phyloP scores from a whole-genome alignment of 2,797 vertebrate species.

The Enoplosus armatus region DNA sequence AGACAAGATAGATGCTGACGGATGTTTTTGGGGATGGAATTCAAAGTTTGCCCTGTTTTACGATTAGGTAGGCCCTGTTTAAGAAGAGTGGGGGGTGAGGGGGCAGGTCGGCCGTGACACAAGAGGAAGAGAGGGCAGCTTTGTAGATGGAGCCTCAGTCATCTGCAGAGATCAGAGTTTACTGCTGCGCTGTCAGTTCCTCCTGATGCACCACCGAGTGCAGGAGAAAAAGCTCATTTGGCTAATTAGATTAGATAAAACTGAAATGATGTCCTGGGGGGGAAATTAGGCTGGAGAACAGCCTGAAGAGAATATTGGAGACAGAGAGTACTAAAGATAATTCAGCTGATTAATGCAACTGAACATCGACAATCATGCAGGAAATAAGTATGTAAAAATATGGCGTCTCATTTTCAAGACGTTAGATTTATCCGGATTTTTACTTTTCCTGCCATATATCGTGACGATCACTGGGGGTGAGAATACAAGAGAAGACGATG shows the following conservation, averaged over 20 bases:
- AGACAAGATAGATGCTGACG: constrained; percentile 35
- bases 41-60: constrained; percentile 32
- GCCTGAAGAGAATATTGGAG: constrained; percentile 1
- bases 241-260: constrained; percentile 38
- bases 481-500: no score
- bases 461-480: no score
- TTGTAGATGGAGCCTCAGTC: not conserved
- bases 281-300: not conserved
- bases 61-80: not conserved
- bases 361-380: not conserved
- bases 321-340: not conserved
- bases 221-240: constrained; percentile 2
- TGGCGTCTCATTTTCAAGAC: not conserved
- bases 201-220: not conserved
- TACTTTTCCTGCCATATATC: not conserved
- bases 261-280: not conserved
- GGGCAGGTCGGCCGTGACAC: constrained; percentile 9
- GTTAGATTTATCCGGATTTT: not conserved
- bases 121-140: constrained; percentile 2
- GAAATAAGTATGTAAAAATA: constrained; percentile 11
- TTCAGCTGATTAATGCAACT: constrained; percentile 31
- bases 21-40: constrained; percentile 49
- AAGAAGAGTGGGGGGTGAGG: constrained; percentile 22
- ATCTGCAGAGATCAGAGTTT: constrained; percentile 23
- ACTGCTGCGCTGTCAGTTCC: constrained; percentile 5